These are phyloP conservation scores for Cremastinae sp. DNA, from an alignment of 2,888 invertebrate species.

Conservation along the genomic window DNA sequence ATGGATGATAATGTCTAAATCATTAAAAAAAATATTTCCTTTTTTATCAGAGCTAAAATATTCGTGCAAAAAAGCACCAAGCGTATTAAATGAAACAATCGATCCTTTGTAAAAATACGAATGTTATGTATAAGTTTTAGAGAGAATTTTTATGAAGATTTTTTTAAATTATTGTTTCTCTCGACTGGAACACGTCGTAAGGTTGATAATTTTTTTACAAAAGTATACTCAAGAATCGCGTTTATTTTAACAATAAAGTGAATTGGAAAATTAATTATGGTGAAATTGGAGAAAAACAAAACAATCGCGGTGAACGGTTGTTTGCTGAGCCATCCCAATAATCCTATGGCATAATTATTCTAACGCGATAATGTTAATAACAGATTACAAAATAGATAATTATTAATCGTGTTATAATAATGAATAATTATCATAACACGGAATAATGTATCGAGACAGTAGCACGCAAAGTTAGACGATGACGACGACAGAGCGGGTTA, in stretches of 20 bases:
- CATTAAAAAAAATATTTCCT: too few relatives aligned
- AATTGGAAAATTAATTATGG: background rate
- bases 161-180: too few relatives aligned
- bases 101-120: background rate
- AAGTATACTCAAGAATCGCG: too few relatives aligned
- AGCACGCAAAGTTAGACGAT: slow-evolving; percentile 55
- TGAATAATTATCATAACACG: slow-evolving; percentile 58
- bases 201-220: too few relatives aligned
- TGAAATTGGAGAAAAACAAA: slow-evolving; percentile 2
- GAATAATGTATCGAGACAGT: slow-evolving; percentile 56
- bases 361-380: slow-evolving; percentile 47
- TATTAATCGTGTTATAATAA: slow-evolving; percentile 51
- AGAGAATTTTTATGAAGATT: too few relatives aligned
- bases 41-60: background rate
- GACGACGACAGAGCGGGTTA: slow-evolving; percentile 72
- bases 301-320: slow-evolving; percentile 6
- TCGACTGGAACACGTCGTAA: too few relatives aligned
- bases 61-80: background rate
- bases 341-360: slow-evolving; percentile 58
- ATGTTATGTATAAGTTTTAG: too few relatives aligned
- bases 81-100: background rate
- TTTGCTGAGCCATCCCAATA: slow-evolving; percentile 46
- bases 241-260: background rate
- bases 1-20: too few relatives aligned
- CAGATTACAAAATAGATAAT: slow-evolving; percentile 52